Evolutionary conservation across 2,888 invertebrate genomes (phyloP), one percentile per base, ranked within the genome.

Genomic region (Cheilosia urbana): DNA sequence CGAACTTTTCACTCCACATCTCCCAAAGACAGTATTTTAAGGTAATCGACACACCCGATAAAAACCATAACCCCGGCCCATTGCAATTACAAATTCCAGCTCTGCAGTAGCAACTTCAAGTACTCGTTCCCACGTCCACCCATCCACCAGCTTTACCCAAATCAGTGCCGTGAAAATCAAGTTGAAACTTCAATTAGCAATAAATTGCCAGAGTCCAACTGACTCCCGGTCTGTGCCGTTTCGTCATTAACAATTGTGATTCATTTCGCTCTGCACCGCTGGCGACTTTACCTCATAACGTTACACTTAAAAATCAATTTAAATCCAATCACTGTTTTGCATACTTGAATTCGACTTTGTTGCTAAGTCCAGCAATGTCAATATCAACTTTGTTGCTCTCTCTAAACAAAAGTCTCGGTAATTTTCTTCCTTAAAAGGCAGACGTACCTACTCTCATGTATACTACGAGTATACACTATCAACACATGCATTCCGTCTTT

Each of bases 241-340:
- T 19, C 45, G 47, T 51, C 69, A 82, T 82, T 71, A 82, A 76
- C 51, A 34, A 51, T 13, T 17, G 45, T 76, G 73, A 80, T 73
- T 80, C 68, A 81, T 75, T 63, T 58, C 17, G n/a, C 57, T 47
- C 47, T 19, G 40, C 57, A 15, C 40, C 21, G 11, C 21, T 7
- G 27, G 17, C 11, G 68, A 3, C 47, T 30, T 19, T 58, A 49
- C 27, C 79, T 80, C 80, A 84, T 84, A 80, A 84, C 40, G 75
- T 60, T 79, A 71, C 65, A 84, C 84, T 84, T 80, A 84, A 80
- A 80, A 79, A 80, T 76, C 80, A 79, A 84, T 84, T 84, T 49
- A 42, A 76, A 71, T 76, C 53, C 71, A 79, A 84, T 84, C 75
- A 71, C n/a, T 51, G 34, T 68, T 57, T 68, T 27, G 51, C 53